Conservation (phyloP, 2,888 invertebrate genomes). For the Scelioninae gen. 2 region DNA sequence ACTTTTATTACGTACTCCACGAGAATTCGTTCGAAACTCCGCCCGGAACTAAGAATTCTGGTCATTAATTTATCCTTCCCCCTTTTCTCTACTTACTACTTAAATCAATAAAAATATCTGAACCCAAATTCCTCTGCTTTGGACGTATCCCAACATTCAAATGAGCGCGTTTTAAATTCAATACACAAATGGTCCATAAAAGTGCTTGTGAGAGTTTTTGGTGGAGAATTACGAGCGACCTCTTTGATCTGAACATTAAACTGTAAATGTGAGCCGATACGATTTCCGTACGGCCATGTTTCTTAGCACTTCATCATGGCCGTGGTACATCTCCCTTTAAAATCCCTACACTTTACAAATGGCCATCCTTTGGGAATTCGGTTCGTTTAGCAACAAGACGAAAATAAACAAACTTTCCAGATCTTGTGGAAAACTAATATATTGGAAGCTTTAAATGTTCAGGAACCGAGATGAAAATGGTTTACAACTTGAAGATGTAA, state of each 20-base stretch:
- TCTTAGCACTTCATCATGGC: slow-evolving; percentile 3
- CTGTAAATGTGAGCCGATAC: neutral
- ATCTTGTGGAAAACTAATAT: neutral
- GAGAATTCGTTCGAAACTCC: slow-evolving; percentile 2
- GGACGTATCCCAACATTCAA: slow-evolving; percentile 43
- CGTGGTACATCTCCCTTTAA: slow-evolving; percentile 18
- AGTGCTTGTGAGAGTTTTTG: slow-evolving; percentile 15
- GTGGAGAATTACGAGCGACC: slow-evolving; percentile 4
- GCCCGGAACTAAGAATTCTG: neutral
- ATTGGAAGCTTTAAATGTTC: too few species aligned
- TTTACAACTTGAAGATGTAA: too few species aligned
- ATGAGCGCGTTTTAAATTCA: slow-evolving; percentile 31
- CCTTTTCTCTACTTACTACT: neutral
- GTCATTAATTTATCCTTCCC: slow-evolving; percentile 1
- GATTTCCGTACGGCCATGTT: slow-evolving; percentile 3
- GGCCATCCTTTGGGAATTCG: slow-evolving; percentile 29
- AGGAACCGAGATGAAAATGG: too few species aligned
- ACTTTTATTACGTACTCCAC: slow-evolving; percentile 13
- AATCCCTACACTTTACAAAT: slow-evolving; percentile 21
- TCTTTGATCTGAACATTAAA: neutral
- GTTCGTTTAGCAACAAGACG: neutral
- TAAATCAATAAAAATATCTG: slow-evolving; percentile 22
- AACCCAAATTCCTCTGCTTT: slow-evolving; percentile 16
- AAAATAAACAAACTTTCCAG: slow-evolving; percentile 24
- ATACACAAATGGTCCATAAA: slow-evolving; percentile 34